These are phyloP conservation scores for Gastrophryne carolinensis DNA, from an alignment of 2,797 vertebrate genomes.

Conservation along the genomic window DNA sequence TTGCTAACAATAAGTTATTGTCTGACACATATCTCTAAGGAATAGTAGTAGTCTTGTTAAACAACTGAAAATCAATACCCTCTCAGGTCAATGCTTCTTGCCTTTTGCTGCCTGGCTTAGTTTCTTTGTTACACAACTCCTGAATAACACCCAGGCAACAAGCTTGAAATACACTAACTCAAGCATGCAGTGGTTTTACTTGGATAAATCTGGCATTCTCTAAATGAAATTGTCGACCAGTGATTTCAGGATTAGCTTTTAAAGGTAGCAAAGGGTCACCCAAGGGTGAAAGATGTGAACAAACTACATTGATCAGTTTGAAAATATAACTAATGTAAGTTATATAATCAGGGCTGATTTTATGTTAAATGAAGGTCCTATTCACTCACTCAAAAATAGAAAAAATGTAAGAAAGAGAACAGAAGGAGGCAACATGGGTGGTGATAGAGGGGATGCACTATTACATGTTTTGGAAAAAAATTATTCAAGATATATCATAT, in stretches of 20 bases:
- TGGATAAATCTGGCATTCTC: constrained; percentile 17
- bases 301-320: neutral
- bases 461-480: too few species aligned
- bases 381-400: too few species aligned
- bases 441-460: too few species aligned
- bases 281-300: neutral
- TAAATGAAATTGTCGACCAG: constrained; percentile 31
- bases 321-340: neutral
- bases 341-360: too few species aligned
- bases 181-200: constrained; percentile 35
- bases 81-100: neutral
- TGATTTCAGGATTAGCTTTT: constrained; percentile 18
- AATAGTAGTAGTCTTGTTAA: neutral
- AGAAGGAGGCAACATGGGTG: too few species aligned
- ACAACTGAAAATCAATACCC: neutral
- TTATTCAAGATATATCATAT: too few species aligned
- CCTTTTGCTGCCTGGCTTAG: neutral
- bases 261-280: neutral
- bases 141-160: constrained; percentile 18
- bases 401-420: too few species aligned
- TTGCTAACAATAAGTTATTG: too few species aligned
- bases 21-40: too few species aligned
- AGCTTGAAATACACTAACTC: constrained; percentile 8
- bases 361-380: too few species aligned
- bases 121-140: neutral